phyloP scores from a whole-genome alignment of 2,888 invertebrate species.

The Meiosimyza decipiens region DNA sequence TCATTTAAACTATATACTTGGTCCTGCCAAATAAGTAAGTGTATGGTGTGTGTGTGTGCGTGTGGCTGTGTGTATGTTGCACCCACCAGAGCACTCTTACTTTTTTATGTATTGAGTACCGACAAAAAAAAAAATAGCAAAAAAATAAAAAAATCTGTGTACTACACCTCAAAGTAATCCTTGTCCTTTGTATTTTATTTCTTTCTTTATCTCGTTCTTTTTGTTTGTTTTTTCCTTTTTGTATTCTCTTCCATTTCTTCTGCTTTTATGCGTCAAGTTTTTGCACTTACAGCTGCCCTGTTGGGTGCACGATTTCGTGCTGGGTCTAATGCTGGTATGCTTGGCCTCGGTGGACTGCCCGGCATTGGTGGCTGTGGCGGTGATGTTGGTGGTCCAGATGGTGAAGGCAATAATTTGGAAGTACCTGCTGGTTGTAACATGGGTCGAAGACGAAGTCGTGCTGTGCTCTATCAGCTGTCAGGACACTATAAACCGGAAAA shows the following conservation, averaged over 20 bases:
- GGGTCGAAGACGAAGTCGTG: constrained; percentile 90
- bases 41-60: not conserved
- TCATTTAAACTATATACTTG: too few relatives aligned
- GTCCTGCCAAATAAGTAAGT: not conserved
- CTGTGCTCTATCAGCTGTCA: constrained; percentile 95
- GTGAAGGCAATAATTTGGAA: constrained; percentile 77
- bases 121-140: not conserved
- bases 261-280: constrained; percentile 57
- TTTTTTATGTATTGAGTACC: constrained; percentile 52
- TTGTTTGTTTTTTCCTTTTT: constrained; percentile 22
- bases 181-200: constrained; percentile 30
- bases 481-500: constrained; percentile 96
- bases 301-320: constrained; percentile 83
- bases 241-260: constrained; percentile 29
- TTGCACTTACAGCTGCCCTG: constrained; percentile 77
- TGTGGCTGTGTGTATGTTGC: constrained; percentile 44
- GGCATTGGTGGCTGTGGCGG: constrained; percentile 50
- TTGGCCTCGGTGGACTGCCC: constrained; percentile 68
- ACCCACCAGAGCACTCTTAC: not conserved
- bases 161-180: constrained; percentile 36
- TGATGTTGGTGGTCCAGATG: constrained; percentile 76
- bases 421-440: constrained; percentile 88
- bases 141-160: constrained; percentile 12
- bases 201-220: constrained; percentile 22
- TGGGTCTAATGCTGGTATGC: constrained; percentile 79